These are phyloP conservation scores for Pampus argenteus DNA, from an alignment of 2,797 vertebrate species.

Conservation along the genomic window DNA sequence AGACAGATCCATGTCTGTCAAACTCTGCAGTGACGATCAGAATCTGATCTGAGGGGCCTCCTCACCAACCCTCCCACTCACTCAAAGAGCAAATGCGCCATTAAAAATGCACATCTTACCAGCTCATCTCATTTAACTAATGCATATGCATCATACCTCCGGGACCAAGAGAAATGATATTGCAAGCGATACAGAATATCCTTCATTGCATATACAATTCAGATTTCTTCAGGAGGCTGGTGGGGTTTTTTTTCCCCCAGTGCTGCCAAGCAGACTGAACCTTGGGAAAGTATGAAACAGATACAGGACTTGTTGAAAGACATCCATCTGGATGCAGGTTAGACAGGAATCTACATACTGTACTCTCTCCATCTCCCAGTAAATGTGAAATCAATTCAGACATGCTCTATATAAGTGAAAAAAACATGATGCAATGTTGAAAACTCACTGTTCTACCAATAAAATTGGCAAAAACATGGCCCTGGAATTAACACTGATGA, in stretches of 20 bases:
- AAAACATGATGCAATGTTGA: constrained; percentile 66
- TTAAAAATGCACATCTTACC: constrained; percentile 86
- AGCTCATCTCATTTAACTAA: constrained; percentile 82
- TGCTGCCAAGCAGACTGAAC: constrained; percentile 69
- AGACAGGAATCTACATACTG: constrained; percentile 69
- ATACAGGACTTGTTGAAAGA: constrained; percentile 82
- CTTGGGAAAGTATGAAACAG: constrained; percentile 74
- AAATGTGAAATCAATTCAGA: constrained; percentile 72
- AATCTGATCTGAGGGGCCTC: constrained; percentile 72
- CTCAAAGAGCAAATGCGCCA: constrained; percentile 83
- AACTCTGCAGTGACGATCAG: constrained; percentile 78
- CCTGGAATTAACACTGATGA: constrained; percentile 66
- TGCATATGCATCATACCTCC: constrained; percentile 86
- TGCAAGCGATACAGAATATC: constrained; percentile 76
- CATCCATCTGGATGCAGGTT: constrained; percentile 75
- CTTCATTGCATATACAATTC: constrained; percentile 82
- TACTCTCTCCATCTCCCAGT: constrained; percentile 47
- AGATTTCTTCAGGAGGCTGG: constrained; percentile 74
- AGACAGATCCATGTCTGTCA: constrained; percentile 76
- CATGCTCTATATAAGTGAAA: constrained; percentile 39
- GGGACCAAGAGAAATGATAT: constrained; percentile 80
- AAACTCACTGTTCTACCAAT: constrained; percentile 56
- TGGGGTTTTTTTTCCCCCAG: constrained; percentile 25
- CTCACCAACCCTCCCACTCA: constrained; percentile 77
- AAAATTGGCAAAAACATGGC: constrained; percentile 52